Evolutionary conservation across 2,888 invertebrate species (phyloP).

Genomic region (Argyra leucocephala): DNA sequence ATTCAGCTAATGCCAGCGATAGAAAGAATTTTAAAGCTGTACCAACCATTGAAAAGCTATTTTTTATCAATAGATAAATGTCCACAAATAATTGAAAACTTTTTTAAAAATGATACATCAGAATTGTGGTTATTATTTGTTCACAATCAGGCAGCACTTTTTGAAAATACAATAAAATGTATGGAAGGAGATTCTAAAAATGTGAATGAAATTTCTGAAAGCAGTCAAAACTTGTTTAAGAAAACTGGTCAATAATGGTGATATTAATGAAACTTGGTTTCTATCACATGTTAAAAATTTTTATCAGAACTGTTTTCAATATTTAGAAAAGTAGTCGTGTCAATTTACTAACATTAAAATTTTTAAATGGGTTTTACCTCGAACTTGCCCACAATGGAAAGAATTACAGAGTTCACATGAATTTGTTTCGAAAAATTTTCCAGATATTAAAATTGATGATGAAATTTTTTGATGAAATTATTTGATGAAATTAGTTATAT

Average conservation of each 20-base stretch:
- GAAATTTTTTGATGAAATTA: no score
- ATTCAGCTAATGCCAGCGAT: no score
- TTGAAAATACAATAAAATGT: no score
- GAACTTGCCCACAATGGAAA: slow-evolving; percentile 12
- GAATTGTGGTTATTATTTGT: no score
- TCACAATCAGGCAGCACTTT: no score
- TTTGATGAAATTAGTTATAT: slow-evolving; percentile 14
- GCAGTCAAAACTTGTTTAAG: slow-evolving; percentile 7
- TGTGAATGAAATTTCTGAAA: no score
- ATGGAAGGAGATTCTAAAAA: no score
- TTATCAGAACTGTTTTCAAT: slow-evolving; percentile 14
- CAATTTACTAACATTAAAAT: slow-evolving; percentile 13
- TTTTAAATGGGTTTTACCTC: slow-evolving; percentile 14
- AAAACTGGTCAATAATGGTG: neutral
- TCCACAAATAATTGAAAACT: no score
- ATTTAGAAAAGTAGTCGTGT: slow-evolving; percentile 14
- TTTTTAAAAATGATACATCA: no score
- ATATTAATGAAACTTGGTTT: slow-evolving; percentile 8
- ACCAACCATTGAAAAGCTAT: no score
- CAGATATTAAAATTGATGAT: slow-evolving; percentile 11
- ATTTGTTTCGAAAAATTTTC: slow-evolving; percentile 15
- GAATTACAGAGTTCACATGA: slow-evolving; percentile 13
- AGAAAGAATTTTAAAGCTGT: no score
- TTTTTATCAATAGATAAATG: no score
- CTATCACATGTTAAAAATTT: slow-evolving; percentile 10